Base-by-base conservation (phyloP, 1,140 invertebrate species). In the Nomia melanderi region DNA sequence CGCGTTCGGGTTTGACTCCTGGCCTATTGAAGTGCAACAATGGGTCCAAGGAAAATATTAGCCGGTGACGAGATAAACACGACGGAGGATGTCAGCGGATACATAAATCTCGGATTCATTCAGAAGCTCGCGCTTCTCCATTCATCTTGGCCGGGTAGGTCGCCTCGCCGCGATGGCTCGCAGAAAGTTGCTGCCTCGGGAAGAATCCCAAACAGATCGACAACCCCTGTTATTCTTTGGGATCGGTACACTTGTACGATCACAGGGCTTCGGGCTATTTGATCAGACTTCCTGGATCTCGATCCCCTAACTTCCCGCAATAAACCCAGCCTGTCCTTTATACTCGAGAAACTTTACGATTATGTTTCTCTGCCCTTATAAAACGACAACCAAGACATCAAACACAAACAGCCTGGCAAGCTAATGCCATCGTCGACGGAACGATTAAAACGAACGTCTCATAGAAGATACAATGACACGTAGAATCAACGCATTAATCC, bases 101-200 rank as follows among this genome's bases (percentile, higher is more conserved):
- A 69, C 73, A 76, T 76, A 76, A 76, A 76, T 76, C 73, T 69
- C 31, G 41, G 65, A 76, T 69, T 76, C 73, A 69, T 76, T 76
- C 73, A 69, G 20, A 23, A 23, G 1, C 23, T 47, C 65, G 17
- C 59, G 36, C 67, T 20, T 27, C 36, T 20, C 44, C 75, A 63
- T 72, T 77, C 66, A 72, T 77, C 65, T 60, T 76, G 41, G n/a
- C 53, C 29, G 17, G 33, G 63, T 41, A 56, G 29, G 54, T 69
- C 56, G 20, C 8, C 47, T n/a, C 20, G 20, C 20, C 47, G 44
- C 59, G 23, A 76, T 76, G 64, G 64, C 36, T 69, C 60, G 65
- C 36, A 29, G 41, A 69, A 36, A 7, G 29, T 54, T 69, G 54
- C 36, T 57, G 36, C 64, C 39, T 31, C 2, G 7, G 11, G 11